A percentile compares a stretch with the other conserved stretches of the same genome.
These are phyloP conservation scores for Papilio demoleus DNA, from an alignment of 2,888 invertebrate genomes.

Conservation along the genomic window DNA sequence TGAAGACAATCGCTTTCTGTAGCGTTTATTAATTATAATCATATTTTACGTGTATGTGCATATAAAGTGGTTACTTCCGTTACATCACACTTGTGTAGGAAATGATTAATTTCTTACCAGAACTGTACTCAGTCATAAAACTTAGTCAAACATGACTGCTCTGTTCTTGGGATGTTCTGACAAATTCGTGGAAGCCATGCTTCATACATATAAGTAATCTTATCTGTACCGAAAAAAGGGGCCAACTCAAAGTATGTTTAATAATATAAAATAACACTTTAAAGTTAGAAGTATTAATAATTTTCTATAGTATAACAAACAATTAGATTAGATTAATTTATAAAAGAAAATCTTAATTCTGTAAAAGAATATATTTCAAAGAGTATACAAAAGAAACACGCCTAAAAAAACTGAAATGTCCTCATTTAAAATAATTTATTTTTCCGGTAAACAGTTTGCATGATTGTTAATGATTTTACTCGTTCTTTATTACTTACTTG, in stretches of 20 bases:
- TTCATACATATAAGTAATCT: not conserved
- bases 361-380: too few relatives aligned
- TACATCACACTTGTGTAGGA: conserved; percentile 12
- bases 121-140: too few relatives aligned
- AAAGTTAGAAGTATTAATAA: too few relatives aligned
- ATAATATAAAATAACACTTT: too few relatives aligned
- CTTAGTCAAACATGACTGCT: conserved; percentile 1
- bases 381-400: not conserved
- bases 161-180: conserved; percentile 4
- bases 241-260: not conserved
- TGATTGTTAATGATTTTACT: not conserved
- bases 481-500: not conserved
- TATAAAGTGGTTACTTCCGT: not conserved
- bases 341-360: too few relatives aligned
- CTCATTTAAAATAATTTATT: not conserved
- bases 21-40: not conserved
- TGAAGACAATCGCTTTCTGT: not conserved
- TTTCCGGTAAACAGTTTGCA: not conserved
- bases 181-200: conserved; percentile 9
- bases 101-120: conserved; percentile 22
- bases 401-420: not conserved
- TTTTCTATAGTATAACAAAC: too few relatives aligned
- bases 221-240: not conserved
- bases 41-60: not conserved
- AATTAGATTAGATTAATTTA: too few relatives aligned